Evolutionary conservation across 2,113 vertebrate genomes (phyloP).

Genomic region (Cyphomyrus plagiostoma): DNA sequence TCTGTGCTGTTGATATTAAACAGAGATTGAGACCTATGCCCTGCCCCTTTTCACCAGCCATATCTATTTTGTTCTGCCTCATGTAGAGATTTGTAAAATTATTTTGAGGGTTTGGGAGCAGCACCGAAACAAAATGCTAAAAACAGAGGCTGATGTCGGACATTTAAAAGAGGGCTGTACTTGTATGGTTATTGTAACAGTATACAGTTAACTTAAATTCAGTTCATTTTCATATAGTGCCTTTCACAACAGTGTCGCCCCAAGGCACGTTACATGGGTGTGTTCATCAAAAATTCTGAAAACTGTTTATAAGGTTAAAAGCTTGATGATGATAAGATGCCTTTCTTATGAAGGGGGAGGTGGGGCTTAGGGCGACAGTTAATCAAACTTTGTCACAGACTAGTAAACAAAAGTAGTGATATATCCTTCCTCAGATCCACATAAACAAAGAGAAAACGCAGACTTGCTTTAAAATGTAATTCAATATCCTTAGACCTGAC

Average conservation of each 20-base stretch:
- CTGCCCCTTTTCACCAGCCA: not conserved
- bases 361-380: not conserved
- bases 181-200: not conserved
- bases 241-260: not conserved
- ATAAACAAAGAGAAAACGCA: not conserved
- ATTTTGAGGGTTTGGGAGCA: not conserved
- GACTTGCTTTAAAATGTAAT: not conserved
- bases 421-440: not conserved
- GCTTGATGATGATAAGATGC: not conserved
- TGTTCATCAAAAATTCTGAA: not conserved
- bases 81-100: not conserved
- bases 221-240: not conserved
- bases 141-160: not conserved
- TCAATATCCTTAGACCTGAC: not conserved
- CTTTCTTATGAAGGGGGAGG: not conserved
- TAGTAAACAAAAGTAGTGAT: not conserved
- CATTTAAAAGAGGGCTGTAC: not conserved
- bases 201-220: not conserved
- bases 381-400: not conserved
- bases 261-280: not conserved
- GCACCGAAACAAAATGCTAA: not conserved
- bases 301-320: not conserved
- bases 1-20: not conserved
- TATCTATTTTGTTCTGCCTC: not conserved
- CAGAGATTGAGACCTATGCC: not conserved